Conservation (phyloP, 2,113 vertebrate species). For the Acanthisitta chloris region DNA sequence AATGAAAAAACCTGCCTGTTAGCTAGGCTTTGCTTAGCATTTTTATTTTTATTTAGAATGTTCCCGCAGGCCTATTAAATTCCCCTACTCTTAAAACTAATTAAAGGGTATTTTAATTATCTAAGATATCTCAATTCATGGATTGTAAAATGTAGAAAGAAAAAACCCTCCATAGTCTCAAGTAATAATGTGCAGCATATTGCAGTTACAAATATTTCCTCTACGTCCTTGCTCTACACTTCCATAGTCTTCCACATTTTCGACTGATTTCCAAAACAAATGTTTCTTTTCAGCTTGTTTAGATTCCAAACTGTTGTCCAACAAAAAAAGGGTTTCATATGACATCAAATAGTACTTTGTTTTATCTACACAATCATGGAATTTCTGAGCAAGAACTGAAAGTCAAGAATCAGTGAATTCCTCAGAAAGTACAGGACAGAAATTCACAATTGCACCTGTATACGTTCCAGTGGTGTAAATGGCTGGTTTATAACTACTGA, state of each 20-base stretch:
- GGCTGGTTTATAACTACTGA: neutral
- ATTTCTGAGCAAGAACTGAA: neutral
- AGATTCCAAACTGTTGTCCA: neutral
- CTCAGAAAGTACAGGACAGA: neutral
- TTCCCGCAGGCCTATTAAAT: constrained; percentile 21
- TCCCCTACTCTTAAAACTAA: constrained; percentile 31
- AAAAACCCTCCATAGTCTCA: neutral
- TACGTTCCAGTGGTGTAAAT: neutral
- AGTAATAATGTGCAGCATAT: constrained; percentile 7
- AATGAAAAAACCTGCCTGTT: neutral
- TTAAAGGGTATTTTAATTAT: constrained; percentile 32
- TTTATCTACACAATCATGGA: neutral
- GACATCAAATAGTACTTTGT: neutral
- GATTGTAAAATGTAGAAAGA: neutral
- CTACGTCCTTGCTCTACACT: neutral
- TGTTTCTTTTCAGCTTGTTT: neutral
- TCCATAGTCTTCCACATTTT: neutral
- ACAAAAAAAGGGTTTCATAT: neutral
- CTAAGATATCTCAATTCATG: neutral
- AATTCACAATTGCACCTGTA: neutral
- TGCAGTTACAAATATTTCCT: constrained; percentile 15
- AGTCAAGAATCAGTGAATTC: neutral
- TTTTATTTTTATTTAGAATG: constrained; percentile 34
- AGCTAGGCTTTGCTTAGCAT: constrained; percentile 8
- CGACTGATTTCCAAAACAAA: neutral